Conservation (phyloP, 2,113 vertebrate species). For the Megaleporinus macrocephalus region DNA sequence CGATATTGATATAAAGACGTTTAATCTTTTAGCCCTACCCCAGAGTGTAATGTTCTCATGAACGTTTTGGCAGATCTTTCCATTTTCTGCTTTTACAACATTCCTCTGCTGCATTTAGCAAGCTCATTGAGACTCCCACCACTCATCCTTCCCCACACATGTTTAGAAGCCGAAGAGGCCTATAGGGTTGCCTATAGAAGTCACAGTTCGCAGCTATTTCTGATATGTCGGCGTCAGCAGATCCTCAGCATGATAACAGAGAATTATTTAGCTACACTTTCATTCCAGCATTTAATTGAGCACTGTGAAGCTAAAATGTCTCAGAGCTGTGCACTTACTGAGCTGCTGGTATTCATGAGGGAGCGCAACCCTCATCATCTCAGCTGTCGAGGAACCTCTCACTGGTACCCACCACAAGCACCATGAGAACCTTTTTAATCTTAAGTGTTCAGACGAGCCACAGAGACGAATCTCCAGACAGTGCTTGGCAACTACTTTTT, state of each 20-base stretch:
- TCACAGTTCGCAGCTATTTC: neutral
- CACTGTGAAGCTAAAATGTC: neutral
- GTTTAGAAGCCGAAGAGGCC: neutral
- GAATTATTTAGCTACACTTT: slow-evolving; percentile 14
- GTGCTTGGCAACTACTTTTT: neutral
- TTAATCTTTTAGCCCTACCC: too few relatives aligned
- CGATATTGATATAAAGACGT: too few relatives aligned
- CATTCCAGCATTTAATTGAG: neutral
- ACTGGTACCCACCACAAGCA: neutral
- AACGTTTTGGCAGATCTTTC: too few relatives aligned
- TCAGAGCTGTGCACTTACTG: slow-evolving; percentile 1
- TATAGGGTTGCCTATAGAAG: neutral
- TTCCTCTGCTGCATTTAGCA: neutral
- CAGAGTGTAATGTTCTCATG: too few relatives aligned
- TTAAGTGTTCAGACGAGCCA: neutral
- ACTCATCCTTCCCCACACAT: neutral
- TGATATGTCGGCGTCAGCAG: neutral
- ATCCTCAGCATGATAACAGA: slow-evolving; percentile 1
- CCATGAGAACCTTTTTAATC: neutral
- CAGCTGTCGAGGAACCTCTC: neutral
- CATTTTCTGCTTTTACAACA: too few relatives aligned
- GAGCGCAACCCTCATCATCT: neutral
- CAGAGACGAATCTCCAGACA: neutral
- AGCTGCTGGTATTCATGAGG: neutral
- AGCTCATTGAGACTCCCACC: neutral